Evolutionary conservation across 2,888 invertebrate genomes (phyloP).

Genomic region (Folsomia manolachei): DNA sequence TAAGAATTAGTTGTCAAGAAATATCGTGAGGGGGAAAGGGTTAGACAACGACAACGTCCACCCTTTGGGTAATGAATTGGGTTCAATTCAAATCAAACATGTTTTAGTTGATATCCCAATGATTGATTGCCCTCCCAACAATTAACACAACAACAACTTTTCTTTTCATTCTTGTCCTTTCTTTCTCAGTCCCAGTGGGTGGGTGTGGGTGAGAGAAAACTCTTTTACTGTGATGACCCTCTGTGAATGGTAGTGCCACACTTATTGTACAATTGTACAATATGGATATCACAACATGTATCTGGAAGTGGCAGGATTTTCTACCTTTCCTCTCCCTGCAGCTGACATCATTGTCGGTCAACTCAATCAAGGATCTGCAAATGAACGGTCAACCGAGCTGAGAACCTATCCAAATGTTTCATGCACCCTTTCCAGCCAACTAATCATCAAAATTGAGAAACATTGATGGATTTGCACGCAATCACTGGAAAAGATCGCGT

Average conservation of each 20-base stretch:
- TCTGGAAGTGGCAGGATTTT: too few species aligned
- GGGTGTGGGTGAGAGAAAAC: background rate
- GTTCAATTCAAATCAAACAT: background rate
- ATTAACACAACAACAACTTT: background rate
- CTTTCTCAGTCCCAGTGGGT: too few species aligned
- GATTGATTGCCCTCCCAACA: background rate
- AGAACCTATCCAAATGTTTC: slow-evolving; percentile 49
- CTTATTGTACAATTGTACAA: too few species aligned
- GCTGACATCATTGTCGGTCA: slow-evolving; percentile 2
- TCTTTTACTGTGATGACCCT: too few species aligned
- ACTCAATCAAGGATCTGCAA: slow-evolving; percentile 6
- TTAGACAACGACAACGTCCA: too few species aligned
- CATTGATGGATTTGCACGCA: slow-evolving; percentile 48
- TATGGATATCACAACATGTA: too few species aligned
- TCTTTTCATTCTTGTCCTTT: too few species aligned
- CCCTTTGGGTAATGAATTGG: background rate
- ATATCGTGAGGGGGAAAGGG: too few species aligned
- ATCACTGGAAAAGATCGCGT: slow-evolving; percentile 45
- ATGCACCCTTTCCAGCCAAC: slow-evolving; percentile 28
- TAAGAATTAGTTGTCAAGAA: too few species aligned
- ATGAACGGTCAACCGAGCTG: slow-evolving; percentile 27
- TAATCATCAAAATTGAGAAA: slow-evolving; percentile 21
- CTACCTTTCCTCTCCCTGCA: too few species aligned
- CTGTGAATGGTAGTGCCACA: too few species aligned
- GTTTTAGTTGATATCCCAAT: background rate